These are phyloP conservation scores for Karalla daura DNA, from an alignment of 2,797 vertebrate genomes.

Conservation along the genomic window DNA sequence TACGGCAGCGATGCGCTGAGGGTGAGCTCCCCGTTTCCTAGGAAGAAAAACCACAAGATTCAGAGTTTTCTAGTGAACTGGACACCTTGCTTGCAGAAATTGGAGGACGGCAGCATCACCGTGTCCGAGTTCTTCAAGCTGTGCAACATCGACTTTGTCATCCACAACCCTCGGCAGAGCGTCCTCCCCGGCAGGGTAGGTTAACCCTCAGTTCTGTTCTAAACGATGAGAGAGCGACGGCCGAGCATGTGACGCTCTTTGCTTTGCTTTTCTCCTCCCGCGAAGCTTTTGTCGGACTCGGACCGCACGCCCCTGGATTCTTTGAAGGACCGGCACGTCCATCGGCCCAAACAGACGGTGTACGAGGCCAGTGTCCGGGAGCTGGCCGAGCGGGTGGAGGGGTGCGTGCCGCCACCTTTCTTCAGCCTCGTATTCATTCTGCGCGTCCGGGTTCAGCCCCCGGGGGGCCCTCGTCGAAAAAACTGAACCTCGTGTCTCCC, in stretches of 20 bases:
- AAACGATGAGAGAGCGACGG: background rate
- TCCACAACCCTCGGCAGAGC: constrained; percentile 93
- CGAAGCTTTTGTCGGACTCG: constrained; percentile 69
- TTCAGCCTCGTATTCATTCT: too few relatives aligned
- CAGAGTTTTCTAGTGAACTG: background rate
- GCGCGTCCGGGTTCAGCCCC: too few relatives aligned
- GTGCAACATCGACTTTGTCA: constrained; percentile 90
- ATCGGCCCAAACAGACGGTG: constrained; percentile 86
- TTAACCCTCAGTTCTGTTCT: background rate
- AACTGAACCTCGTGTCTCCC: too few relatives aligned
- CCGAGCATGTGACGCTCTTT: background rate
- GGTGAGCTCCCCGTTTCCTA: constrained; percentile 73
- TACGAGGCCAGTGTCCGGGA: constrained; percentile 88
- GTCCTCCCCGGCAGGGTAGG: constrained; percentile 87
- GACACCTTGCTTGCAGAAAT: constrained; percentile 83
- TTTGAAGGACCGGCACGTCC: constrained; percentile 85
- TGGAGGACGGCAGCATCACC: constrained; percentile 88
- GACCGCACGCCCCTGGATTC: constrained; percentile 80
- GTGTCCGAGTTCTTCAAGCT: constrained; percentile 91
- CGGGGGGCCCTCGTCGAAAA: too few relatives aligned
- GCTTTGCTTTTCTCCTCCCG: constrained; percentile 27
- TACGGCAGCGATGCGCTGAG: constrained; percentile 83
- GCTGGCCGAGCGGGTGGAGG: constrained; percentile 84
- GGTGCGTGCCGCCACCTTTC: too few relatives aligned
- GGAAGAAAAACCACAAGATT: too few relatives aligned